Evolutionary conservation across 2,797 vertebrate genomes (phyloP).

Genomic region (Leptodactylus fallax): DNA sequence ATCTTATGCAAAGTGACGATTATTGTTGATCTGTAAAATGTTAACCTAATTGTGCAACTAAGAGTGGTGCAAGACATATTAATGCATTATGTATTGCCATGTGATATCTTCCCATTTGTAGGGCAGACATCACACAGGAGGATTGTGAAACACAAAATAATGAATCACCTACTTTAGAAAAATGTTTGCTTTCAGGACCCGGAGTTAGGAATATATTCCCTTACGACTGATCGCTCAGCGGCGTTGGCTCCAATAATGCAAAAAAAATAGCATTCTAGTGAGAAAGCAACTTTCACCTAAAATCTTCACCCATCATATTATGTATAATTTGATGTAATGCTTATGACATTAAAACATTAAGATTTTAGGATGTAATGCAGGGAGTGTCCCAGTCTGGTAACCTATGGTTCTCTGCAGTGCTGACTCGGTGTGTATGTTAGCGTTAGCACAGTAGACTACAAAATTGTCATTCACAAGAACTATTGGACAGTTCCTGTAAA

Average conservation of each 20-base stretch:
- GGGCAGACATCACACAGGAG: constrained; percentile 66
- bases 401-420: background rate
- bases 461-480: too few species aligned
- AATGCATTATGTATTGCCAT: constrained; percentile 80
- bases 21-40: constrained; percentile 63
- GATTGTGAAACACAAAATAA: constrained; percentile 66
- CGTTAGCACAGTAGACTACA: too few species aligned
- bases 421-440: too few species aligned
- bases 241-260: background rate
- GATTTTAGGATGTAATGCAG: background rate
- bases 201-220: constrained; percentile 63
- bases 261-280: constrained; percentile 3
- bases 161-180: constrained; percentile 68
- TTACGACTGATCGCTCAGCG: background rate
- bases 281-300: background rate
- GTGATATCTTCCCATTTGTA: constrained; percentile 71
- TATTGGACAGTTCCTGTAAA: too few species aligned
- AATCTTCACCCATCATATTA: background rate
- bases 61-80: constrained; percentile 75
- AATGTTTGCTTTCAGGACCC: constrained; percentile 62
- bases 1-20: constrained; percentile 66
- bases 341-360: background rate
- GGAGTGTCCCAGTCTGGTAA: background rate
- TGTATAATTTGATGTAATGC: background rate
- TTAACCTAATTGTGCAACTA: constrained; percentile 76